phyloP scores from a whole-genome alignment of 2,113 vertebrate genomes.

The Phrynosoma blainvillii region DNA sequence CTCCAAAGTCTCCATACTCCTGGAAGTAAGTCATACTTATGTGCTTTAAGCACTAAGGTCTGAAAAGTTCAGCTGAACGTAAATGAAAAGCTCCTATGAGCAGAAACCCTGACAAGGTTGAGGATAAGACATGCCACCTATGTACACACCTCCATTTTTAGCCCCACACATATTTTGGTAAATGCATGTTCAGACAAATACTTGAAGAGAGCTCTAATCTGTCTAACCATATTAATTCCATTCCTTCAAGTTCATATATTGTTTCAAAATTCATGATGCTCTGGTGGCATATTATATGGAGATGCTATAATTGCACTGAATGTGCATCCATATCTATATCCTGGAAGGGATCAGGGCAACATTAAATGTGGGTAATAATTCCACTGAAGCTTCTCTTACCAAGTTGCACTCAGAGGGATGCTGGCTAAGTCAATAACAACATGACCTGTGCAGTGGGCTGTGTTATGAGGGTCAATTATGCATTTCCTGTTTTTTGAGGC shows the following conservation, averaged over 20 bases:
- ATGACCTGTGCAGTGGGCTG: conserved; percentile 40
- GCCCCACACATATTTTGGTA: no score
- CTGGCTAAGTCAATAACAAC: conserved; percentile 56
- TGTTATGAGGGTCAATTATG: conserved; percentile 52
- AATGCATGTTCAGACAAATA: neutral
- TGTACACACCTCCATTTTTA: no score
- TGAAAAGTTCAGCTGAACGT: no score
- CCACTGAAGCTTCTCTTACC: conserved; percentile 23
- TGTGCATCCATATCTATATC: neutral
- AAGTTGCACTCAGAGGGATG: conserved; percentile 48
- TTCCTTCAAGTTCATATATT: neutral
- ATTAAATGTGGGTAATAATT: neutral
- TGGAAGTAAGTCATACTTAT: no score
- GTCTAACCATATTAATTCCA: neutral
- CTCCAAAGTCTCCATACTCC: no score
- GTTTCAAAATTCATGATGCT: neutral
- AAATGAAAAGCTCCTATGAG: no score
- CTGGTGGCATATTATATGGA: neutral
- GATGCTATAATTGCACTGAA: neutral
- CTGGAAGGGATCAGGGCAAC: neutral
- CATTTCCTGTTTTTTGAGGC: conserved; percentile 52
- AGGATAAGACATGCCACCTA: no score
- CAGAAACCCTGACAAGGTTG: no score
- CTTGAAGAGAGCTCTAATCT: neutral
- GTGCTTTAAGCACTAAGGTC: no score